phyloP scores from a whole-genome alignment of 2,113 vertebrate genomes.

The Anguilla japonica region DNA sequence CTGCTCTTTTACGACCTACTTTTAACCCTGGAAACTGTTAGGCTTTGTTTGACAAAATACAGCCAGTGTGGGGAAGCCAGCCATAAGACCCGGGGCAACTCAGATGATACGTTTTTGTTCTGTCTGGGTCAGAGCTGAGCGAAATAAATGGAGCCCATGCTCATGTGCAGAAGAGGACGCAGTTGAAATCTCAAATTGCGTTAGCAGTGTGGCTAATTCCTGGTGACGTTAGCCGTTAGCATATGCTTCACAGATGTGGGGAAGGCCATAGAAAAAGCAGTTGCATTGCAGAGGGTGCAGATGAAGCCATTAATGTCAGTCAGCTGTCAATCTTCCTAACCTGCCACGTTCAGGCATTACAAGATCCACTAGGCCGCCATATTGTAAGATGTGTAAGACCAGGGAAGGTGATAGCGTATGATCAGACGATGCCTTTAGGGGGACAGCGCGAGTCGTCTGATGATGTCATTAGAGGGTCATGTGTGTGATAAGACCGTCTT shows the following conservation, averaged over 20 bases:
- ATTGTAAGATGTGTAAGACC: too few species aligned
- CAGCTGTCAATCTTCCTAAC: too few species aligned
- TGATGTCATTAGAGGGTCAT: too few species aligned
- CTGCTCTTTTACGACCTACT: constrained; percentile 41
- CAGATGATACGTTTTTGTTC: constrained; percentile 20
- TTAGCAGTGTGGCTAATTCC: not conserved
- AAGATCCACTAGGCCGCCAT: too few species aligned
- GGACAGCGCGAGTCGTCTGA: too few species aligned
- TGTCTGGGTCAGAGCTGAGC: not conserved
- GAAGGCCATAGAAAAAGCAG: not conserved
- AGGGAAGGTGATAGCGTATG: too few species aligned
- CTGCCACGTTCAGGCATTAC: too few species aligned
- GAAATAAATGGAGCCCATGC: not conserved
- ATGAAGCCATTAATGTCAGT: too few species aligned
- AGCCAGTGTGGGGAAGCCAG: constrained; percentile 25
- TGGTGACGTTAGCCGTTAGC: not conserved
- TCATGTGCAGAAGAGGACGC: not conserved
- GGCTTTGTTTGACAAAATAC: constrained; percentile 53
- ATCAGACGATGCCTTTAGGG: too few species aligned
- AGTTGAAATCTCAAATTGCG: not conserved
- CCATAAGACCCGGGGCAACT: constrained; percentile 30
- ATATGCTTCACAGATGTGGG: not conserved
- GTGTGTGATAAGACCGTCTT: too few species aligned
- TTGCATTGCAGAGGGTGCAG: too few species aligned
- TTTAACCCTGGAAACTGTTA: constrained; percentile 44